These are phyloP conservation scores for Apocheima hispidaria DNA, from an alignment of 2,888 invertebrate genomes.

Conservation along the genomic window DNA sequence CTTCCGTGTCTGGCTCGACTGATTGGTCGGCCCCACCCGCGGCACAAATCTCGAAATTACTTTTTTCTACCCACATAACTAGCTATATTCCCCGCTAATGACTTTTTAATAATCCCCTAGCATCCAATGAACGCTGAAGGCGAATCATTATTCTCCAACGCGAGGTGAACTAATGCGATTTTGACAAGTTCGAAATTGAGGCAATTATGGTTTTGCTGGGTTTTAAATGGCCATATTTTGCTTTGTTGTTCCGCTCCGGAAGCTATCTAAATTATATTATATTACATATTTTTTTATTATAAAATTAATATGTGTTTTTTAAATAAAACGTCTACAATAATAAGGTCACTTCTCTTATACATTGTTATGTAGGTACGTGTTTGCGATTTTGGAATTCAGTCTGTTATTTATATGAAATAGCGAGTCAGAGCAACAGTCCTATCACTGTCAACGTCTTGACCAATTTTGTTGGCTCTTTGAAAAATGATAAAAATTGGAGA, in stretches of 20 bases:
- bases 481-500: constrained; percentile 38
- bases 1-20: constrained; percentile 83
- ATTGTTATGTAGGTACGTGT: constrained; percentile 36
- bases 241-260: constrained; percentile 54
- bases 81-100: constrained; percentile 82
- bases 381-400: constrained; percentile 38
- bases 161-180: constrained; percentile 82
- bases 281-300: background rate
- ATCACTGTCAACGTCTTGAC: constrained; percentile 57
- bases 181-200: constrained; percentile 85
- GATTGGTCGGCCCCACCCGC: constrained; percentile 72
- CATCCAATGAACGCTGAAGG: constrained; percentile 79
- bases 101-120: constrained; percentile 82
- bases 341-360: constrained; percentile 13
- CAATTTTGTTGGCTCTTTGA: constrained; percentile 34
- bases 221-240: constrained; percentile 77
- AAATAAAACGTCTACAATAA: constrained; percentile 8
- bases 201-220: constrained; percentile 80
- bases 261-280: constrained; percentile 57
- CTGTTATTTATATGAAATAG: constrained; percentile 51
- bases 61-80: constrained; percentile 77
- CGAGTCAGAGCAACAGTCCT: constrained; percentile 57
- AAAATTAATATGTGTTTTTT: too few species aligned
- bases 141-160: constrained; percentile 64
- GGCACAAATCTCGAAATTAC: constrained; percentile 80